These are phyloP conservation scores for Periophthalmodon schlosseri DNA, from an alignment of 2,113 vertebrate genomes.

Conservation along the genomic window DNA sequence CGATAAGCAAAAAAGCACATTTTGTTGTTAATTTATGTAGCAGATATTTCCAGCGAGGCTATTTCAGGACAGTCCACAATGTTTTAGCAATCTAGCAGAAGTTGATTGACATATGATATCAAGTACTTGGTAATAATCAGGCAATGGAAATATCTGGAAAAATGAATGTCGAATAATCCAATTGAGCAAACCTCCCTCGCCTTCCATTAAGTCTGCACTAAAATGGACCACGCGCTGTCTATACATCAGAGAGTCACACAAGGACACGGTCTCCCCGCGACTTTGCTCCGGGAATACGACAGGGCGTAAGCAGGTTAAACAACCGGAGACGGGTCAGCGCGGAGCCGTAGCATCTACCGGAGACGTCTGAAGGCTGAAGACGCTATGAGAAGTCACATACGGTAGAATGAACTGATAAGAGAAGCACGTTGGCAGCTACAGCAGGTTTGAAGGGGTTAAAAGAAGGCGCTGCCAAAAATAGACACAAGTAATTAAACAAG, in stretches of 20 bases:
- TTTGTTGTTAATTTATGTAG: constrained; percentile 27
- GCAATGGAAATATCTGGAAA: constrained; percentile 8
- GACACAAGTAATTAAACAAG: constrained; percentile 40
- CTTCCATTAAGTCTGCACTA: not conserved
- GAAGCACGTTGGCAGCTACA: constrained; percentile 18
- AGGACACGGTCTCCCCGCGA: constrained; percentile 2
- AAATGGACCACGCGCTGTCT: not conserved
- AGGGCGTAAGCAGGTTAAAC: not conserved
- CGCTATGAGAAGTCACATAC: not conserved
- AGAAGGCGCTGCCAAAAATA: constrained; percentile 33
- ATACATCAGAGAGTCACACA: constrained; percentile 6
- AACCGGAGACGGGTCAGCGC: not conserved
- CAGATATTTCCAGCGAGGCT: constrained; percentile 29
- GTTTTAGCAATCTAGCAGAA: not conserved
- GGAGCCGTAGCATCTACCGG: not conserved
- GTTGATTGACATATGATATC: constrained; percentile 15
- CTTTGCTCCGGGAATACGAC: not conserved
- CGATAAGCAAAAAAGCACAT: constrained; percentile 41
- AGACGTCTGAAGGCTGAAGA: not conserved
- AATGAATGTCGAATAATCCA: constrained; percentile 8
- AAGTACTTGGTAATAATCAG: constrained; percentile 7
- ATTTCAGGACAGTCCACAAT: not conserved
- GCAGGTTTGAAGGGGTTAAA: constrained; percentile 25
- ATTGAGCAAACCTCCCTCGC: not conserved
- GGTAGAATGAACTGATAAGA: not conserved